phyloP scores from a whole-genome alignment of 2,797 vertebrate species.

The Ciconia nigra region DNA sequence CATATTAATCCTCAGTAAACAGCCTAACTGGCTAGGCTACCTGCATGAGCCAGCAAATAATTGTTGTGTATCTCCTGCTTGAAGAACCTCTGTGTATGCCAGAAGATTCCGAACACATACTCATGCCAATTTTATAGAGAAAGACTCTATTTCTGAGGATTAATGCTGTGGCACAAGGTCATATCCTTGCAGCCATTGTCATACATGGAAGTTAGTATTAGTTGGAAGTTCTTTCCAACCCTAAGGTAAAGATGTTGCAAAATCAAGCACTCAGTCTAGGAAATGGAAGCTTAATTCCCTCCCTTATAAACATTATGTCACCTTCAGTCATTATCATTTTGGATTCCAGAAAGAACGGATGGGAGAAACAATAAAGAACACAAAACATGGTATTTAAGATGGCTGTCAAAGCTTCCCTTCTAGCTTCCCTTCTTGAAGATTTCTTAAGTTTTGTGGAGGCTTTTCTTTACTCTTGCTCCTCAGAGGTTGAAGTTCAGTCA shows the following conservation, averaged over 20 bases:
- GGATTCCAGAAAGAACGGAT: neutral
- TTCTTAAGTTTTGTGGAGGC: neutral
- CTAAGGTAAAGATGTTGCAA: neutral
- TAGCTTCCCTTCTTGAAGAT: neutral
- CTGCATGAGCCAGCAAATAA: neutral
- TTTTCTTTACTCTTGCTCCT: neutral
- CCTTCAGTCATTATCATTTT: neutral
- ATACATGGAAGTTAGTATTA: neutral
- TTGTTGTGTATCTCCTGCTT: neutral
- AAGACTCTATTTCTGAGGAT: neutral
- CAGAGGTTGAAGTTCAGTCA: neutral
- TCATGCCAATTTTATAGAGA: neutral
- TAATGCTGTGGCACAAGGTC: neutral
- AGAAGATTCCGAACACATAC: neutral
- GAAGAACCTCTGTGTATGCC: neutral
- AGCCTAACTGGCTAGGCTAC: neutral
- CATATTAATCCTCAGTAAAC: neutral
- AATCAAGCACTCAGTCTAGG: neutral
- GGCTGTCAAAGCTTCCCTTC: neutral
- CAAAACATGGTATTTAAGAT: neutral
- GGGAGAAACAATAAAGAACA: neutral
- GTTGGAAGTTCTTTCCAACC: neutral
- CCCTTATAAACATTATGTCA: neutral
- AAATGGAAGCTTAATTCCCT: neutral
- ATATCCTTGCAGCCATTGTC: neutral